phyloP scores from a whole-genome alignment of 2,888 invertebrate species.

The Coenonympha glycerion region DNA sequence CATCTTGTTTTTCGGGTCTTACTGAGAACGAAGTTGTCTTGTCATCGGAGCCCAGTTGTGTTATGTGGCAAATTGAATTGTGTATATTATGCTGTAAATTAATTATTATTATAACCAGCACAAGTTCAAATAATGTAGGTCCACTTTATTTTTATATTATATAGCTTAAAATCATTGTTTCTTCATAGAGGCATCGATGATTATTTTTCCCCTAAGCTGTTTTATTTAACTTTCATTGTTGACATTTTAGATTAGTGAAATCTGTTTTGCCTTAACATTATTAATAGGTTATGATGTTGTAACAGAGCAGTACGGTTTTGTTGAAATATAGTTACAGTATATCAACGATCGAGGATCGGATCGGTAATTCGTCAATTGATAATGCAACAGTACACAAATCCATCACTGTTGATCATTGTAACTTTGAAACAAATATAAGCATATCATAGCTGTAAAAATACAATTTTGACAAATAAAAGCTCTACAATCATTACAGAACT shows the following conservation, averaged over 20 bases:
- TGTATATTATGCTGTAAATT: slow-evolving; percentile 56
- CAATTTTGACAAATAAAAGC: slow-evolving; percentile 89
- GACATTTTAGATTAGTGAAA: slow-evolving; percentile 73
- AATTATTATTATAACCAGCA: slow-evolving; percentile 61
- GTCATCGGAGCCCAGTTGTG: slow-evolving; percentile 22
- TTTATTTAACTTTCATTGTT: slow-evolving; percentile 75
- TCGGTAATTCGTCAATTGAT: slow-evolving; percentile 67
- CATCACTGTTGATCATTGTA: slow-evolving; percentile 78
- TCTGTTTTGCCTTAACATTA: slow-evolving; percentile 74
- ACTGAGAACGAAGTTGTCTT: slow-evolving; percentile 6
- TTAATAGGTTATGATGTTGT: slow-evolving; percentile 67
- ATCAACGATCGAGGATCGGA: slow-evolving; percentile 58
- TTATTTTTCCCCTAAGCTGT: slow-evolving; percentile 62
- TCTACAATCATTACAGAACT: slow-evolving; percentile 75
- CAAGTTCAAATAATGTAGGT: slow-evolving; percentile 74
- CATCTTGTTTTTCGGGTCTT: slow-evolving; percentile 23
- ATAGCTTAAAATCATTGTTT: slow-evolving; percentile 60
- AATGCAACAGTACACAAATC: slow-evolving; percentile 60
- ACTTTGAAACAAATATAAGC: slow-evolving; percentile 87
- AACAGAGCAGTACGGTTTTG: slow-evolving; percentile 69
- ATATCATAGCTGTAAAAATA: slow-evolving; percentile 94
- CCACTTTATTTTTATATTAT: slow-evolving; percentile 65
- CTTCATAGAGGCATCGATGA: slow-evolving; percentile 46
- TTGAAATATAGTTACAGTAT: slow-evolving; percentile 63
- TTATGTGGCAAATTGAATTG: slow-evolving; percentile 29